Percentiles rank a stretch among this genome's conserved stretches.
phyloP scores from a whole-genome alignment of 30 jellyfish, hydroid and myxozoan species.

The Nemopilema nomurai region DNA sequence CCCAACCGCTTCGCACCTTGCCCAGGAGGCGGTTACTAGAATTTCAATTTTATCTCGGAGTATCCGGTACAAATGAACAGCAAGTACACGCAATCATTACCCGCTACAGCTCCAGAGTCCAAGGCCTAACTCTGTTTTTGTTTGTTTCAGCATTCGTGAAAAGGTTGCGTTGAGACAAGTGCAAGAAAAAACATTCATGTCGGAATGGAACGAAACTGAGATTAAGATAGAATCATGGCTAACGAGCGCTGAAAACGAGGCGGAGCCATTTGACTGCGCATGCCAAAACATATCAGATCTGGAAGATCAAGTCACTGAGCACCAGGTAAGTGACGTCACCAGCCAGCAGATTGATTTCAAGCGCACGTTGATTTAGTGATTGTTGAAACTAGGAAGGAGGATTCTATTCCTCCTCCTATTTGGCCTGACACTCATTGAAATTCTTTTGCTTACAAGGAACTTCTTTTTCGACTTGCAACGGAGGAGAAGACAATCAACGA shows the following conservation, averaged over 20 bases:
- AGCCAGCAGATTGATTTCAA: background rate
- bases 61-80: too few species aligned
- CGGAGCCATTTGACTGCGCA: slow-evolving; percentile 50
- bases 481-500: slow-evolving; percentile 79
- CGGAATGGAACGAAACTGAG: slow-evolving; percentile 67
- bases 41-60: too few species aligned
- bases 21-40: too few species aligned
- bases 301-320: slow-evolving; percentile 74
- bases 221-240: slow-evolving; percentile 69
- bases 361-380: too few species aligned
- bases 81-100: too few species aligned
- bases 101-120: too few species aligned
- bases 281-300: slow-evolving; percentile 29
- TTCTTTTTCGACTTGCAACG: slow-evolving; percentile 69
- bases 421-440: background rate
- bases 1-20: too few species aligned
- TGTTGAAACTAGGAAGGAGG: too few species aligned
- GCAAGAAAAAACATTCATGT: slow-evolving; percentile 56
- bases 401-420: background rate
- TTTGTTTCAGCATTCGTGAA: slow-evolving; percentile 34
- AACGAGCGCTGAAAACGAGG: slow-evolving; percentile 66
- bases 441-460: slow-evolving; percentile 40
- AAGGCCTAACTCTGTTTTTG: too few species aligned
- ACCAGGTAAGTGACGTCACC: slow-evolving; percentile 75
- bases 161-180: slow-evolving; percentile 38